Base-by-base conservation (phyloP, 37 sponge, comb jelly and placozoan species). In the Cladorhizidae sp. region DNA sequence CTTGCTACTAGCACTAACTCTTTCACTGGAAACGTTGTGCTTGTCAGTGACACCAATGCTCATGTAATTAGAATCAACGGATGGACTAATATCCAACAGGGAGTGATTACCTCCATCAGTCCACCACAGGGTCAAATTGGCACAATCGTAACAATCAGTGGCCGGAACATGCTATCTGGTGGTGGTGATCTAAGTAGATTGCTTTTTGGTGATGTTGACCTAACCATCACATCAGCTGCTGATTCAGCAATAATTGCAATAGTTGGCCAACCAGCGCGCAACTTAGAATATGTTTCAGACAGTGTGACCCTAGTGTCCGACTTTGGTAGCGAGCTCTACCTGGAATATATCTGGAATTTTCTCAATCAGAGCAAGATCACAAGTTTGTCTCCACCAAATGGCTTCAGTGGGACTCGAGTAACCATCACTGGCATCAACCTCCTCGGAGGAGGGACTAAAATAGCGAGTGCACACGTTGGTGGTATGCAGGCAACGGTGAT, bases 111-210 rank as follows among this genome's bases (percentile, higher is more conserved):
- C 38, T 31, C 40, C 33, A 56, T 88, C 6, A 9, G 56, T 0
- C 93, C 93, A 23, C 59, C 42, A 0, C 22, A 21, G 18, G 93
- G 93, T 12, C 86, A 85, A 63, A 81, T 42, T 64, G 93, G 93
- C 5, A 92, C 93, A 0, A 40, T 15, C 21, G 70, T 87, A 26
- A 81, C 59, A 25, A 80, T 92, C 40, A 35, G 23, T 15, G 93
- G 93, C 25, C 52, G 49, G 52, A 56, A 65, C 6, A 79, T 92
- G 0, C 57, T 77, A 11, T 70, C 78, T 1, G 93, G 86, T 26
- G 88, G 82, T 36, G 36, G 32, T 33, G 35, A 23, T 6, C 38
- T 92, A 2, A 74, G 55, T 9, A 57, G 37, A 31, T 63, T 74
- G 14, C 22, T 40, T 28, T 63, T 67, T 8, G 57, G 40, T 23